Evolutionary conservation across 2,888 invertebrate genomes (phyloP), one percentile per base, ranked within the genome.

Genomic region (Chorisops tibialis): DNA sequence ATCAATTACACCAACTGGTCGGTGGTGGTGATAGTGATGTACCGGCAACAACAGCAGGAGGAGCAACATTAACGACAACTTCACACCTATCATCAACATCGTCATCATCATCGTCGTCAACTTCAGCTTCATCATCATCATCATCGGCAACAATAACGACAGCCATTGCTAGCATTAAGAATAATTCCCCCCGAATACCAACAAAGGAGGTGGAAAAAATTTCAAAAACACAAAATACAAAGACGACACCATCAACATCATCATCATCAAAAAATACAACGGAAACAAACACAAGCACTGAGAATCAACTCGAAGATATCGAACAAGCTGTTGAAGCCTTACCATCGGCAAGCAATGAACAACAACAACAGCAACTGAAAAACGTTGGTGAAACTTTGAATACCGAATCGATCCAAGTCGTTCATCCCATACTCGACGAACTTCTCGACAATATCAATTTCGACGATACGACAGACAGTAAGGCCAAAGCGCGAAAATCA

Each of bases 361-460:
- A 24, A 7, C 24, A 24, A 7, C 24, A 24, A 24, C 30, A 30
- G 7, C 30, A 30, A 30, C 30, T 5, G 5, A 7, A 7, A 9
- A 38, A 43, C 1, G 37, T 30, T 14, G 4, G 16, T 19, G 37
- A 22, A 39, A n/a, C 30, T 18, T 21, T 14, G 12, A 39, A 58
- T 19, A 47, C 14, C 22, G 56, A 60, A 35, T 49, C 50, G 7
- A 19, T 35, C 22, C 49, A 61, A 43, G 41, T 61, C 22, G 58
- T 61, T 14, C 49, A 51, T 12, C 59, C 51, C 4, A 61, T 64
- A 4, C 61, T 61, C 41, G 63, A 64, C 21, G 63, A 61, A 37
- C 18, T 63, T 16, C 12, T 63, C 19, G 11, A 61, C 11, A 60
- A 63, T 54, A 12, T 41, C n/a, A 18, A 45, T 12, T 45, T 45